Conservation (phyloP, 2,113 vertebrate genomes). For the Indicator maculatus region DNA sequence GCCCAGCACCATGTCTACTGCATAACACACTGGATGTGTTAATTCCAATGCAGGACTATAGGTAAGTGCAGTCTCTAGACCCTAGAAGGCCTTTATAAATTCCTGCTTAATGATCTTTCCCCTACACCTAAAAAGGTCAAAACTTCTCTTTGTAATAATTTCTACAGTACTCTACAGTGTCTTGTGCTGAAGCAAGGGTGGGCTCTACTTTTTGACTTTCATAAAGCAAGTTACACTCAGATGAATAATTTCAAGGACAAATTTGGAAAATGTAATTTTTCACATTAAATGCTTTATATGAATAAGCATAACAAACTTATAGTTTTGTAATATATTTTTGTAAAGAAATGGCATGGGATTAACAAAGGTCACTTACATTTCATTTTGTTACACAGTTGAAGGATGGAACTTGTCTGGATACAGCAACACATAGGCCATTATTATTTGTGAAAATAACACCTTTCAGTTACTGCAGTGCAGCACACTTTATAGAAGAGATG, state of each 20-base stretch:
- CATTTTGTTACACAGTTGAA: neutral
- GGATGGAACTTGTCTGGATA: neutral
- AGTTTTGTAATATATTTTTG: neutral
- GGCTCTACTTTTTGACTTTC: neutral
- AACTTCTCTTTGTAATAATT: neutral
- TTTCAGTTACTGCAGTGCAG: neutral
- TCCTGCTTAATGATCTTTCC: neutral
- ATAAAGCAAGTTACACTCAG: neutral
- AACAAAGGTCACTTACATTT: neutral
- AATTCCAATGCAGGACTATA: neutral
- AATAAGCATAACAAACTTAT: neutral
- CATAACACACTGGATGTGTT: neutral
- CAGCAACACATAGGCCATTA: fast-evolving
- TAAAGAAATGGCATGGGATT: neutral
- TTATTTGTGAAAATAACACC: neutral
- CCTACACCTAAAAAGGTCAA: neutral
- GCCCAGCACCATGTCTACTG: neutral
- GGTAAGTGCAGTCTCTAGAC: neutral
- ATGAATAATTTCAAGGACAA: neutral
- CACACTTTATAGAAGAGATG: neutral
- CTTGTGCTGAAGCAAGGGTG: neutral
- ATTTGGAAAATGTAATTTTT: neutral
- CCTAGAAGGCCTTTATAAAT: neutral
- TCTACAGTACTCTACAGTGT: neutral
- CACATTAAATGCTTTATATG: neutral